Conservation (phyloP, 2,113 vertebrate species). For the Ornithorhynchus anatinus region DNA sequence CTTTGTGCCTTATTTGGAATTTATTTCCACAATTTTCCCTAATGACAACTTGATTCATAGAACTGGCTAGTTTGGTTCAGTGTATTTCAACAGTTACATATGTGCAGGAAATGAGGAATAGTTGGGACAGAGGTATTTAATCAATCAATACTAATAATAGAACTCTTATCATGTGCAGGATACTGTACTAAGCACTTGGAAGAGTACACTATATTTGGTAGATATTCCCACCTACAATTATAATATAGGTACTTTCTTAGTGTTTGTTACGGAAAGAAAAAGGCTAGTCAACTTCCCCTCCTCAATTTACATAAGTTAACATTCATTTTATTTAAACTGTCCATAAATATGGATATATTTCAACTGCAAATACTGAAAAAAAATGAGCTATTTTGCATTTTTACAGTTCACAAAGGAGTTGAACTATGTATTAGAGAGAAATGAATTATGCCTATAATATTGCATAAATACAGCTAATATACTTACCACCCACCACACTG, state of each 20-base stretch:
- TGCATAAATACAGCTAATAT: neutral
- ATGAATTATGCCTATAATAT: neutral
- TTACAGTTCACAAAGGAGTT: neutral
- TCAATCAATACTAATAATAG: too few relatives aligned
- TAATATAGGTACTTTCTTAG: too few relatives aligned
- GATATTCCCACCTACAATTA: too few relatives aligned
- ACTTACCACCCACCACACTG: neutral
- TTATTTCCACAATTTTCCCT: neutral
- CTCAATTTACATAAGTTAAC: neutral
- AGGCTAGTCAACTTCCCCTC: neutral
- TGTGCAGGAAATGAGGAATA: neutral
- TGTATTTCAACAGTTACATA: neutral
- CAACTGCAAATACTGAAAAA: neutral
- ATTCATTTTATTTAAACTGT: neutral
- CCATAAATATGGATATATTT: neutral
- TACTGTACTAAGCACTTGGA: too few relatives aligned
- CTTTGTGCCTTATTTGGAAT: neutral
- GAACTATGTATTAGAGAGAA: neutral
- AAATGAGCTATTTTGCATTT: constrained; percentile 3
- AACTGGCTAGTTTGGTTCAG: neutral
- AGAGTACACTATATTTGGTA: too few relatives aligned
- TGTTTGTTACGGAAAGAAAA: neutral
- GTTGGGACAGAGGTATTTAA: neutral
- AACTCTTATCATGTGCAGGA: too few relatives aligned
- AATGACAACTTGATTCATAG: neutral